These are phyloP conservation scores for Campoletis raptor DNA, from an alignment of 2,888 invertebrate genomes.

Conservation along the genomic window DNA sequence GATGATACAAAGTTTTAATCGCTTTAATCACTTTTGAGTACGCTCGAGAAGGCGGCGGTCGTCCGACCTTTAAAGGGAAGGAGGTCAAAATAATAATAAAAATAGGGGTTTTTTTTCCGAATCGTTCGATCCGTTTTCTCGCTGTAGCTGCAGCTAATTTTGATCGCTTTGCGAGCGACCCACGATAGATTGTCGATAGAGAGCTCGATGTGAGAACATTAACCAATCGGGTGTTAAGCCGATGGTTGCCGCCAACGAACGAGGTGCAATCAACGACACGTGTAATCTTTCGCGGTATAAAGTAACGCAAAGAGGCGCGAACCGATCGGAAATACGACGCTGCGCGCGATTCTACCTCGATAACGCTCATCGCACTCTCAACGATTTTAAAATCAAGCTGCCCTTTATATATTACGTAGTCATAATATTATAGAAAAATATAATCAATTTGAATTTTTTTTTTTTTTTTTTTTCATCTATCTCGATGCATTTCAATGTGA, in stretches of 20 bases:
- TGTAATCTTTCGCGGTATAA: constrained; percentile 55
- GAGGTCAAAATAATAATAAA: constrained; percentile 5
- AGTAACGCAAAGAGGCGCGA: constrained; percentile 23
- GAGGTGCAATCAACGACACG: constrained; percentile 61
- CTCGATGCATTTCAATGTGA: background rate
- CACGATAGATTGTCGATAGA: constrained; percentile 20
- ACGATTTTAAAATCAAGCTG: background rate
- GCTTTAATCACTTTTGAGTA: constrained; percentile 42
- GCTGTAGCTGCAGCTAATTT: constrained; percentile 35
- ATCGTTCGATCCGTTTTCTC: constrained; percentile 16
- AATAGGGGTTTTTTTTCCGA: background rate
- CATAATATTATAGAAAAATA: too few species aligned
- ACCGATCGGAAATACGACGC: constrained; percentile 26
- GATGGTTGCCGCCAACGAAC: constrained; percentile 37
- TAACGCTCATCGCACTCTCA: constrained; percentile 12
- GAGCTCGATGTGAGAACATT: constrained; percentile 40
- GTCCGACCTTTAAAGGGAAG: constrained; percentile 43
- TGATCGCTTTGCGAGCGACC: constrained; percentile 20
- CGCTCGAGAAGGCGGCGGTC: constrained; percentile 22
- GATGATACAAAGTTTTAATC: constrained; percentile 31
- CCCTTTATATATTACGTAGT: too few species aligned
- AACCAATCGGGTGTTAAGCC: constrained; percentile 66
- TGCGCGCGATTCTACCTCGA: constrained; percentile 25
- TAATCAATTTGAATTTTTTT: too few species aligned
- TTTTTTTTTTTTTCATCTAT: too few species aligned